These are phyloP conservation scores for Bombus confusus DNA, from an alignment of 1,140 invertebrate genomes.

Conservation along the genomic window DNA sequence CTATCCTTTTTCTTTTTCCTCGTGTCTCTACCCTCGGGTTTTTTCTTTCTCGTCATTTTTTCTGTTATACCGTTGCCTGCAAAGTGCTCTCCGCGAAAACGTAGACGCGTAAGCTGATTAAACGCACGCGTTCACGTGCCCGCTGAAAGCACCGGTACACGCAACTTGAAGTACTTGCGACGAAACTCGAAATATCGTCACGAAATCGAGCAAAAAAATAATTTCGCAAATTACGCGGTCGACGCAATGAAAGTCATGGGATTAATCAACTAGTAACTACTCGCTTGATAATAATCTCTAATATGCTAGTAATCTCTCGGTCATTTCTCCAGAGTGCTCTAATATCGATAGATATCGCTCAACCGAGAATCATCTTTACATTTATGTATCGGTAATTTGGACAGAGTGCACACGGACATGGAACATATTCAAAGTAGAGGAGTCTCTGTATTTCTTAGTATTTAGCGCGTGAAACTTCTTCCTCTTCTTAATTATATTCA, in stretches of 20 bases:
- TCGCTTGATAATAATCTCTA: neutral
- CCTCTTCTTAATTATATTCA: too few relatives aligned
- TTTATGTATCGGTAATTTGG: too few relatives aligned
- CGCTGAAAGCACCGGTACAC: neutral
- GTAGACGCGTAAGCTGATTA: constrained; percentile 16
- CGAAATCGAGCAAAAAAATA: neutral
- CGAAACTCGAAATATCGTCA: neutral
- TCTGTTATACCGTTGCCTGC: neutral
- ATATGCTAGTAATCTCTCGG: neutral
- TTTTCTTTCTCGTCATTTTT: neutral
- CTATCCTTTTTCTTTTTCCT: neutral
- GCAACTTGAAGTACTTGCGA: neutral
- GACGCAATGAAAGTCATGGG: neutral
- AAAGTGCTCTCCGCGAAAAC: neutral
- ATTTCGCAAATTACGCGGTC: neutral
- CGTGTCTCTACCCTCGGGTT: neutral
- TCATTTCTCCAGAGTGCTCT: neutral
- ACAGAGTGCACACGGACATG: too few relatives aligned
- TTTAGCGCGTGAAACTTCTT: too few relatives aligned
- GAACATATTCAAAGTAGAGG: too few relatives aligned
- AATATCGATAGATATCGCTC: neutral
- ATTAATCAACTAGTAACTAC: neutral
- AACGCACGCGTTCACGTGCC: neutral
- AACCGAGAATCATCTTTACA: neutral
- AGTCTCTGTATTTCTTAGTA: too few relatives aligned